Conservation (phyloP, 2,797 vertebrate species). For the Poeciliopsis infans region DNA sequence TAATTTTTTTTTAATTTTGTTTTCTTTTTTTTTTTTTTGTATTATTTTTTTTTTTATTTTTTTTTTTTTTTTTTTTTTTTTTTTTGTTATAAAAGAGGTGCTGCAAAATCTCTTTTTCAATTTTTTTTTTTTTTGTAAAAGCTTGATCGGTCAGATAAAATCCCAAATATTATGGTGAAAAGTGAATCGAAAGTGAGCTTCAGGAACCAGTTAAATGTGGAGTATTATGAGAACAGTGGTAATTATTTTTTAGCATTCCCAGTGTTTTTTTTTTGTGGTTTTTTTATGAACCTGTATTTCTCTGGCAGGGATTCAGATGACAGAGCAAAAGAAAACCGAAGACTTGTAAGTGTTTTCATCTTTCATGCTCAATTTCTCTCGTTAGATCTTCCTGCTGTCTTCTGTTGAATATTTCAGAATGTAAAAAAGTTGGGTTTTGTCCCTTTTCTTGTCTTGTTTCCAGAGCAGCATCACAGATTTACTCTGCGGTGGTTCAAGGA, state of each 20-base stretch:
- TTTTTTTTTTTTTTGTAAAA: no score
- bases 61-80: no score
- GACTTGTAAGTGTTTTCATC: constrained; percentile 84
- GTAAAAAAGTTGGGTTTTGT: neutral
- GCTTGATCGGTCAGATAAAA: neutral
- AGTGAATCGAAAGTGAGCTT: neutral
- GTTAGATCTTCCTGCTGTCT: neutral
- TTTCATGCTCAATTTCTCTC: neutral
- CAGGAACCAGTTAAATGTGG: neutral
- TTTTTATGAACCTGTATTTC: constrained; percentile 29
- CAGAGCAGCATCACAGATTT: constrained; percentile 91
- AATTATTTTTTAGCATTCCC: neutral
- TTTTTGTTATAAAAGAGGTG: no score
- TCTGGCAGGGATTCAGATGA: constrained; percentile 82
- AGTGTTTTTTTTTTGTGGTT: constrained; percentile 11
- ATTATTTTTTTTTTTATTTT: no score
- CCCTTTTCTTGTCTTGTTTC: constrained; percentile 10
- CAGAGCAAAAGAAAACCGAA: constrained; percentile 81
- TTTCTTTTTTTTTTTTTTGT: no score
- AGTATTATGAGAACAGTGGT: neutral
- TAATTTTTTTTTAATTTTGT: no score
- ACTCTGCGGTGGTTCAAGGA: constrained; percentile 89
- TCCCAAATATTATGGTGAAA: neutral
- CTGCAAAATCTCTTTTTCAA: no score
- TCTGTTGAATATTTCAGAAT: neutral